phyloP scores from a whole-genome alignment of 2,888 invertebrate genomes.

The Polyploca ridens region DNA sequence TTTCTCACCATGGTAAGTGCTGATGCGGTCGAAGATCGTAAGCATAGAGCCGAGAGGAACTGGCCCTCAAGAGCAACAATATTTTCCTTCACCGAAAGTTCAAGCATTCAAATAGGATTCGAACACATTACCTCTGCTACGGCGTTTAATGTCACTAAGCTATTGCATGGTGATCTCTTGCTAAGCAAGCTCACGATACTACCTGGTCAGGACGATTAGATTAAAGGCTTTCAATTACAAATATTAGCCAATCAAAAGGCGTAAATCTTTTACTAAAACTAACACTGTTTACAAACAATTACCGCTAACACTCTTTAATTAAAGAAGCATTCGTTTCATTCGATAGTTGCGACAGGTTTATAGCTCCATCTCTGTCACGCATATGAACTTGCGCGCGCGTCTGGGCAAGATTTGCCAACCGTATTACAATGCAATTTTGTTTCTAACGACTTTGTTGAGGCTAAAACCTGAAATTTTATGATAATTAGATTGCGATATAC shows the following conservation, averaged over 20 bases:
- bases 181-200: too few species aligned
- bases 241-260: not conserved
- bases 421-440: constrained; percentile 63
- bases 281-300: constrained; percentile 4
- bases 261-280: not conserved
- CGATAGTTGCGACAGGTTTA: constrained; percentile 58
- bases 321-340: constrained; percentile 56
- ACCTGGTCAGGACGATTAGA: too few species aligned
- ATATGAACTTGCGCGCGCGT: constrained; percentile 44
- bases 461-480: constrained; percentile 82
- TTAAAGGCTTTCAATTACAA: too few species aligned
- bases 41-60: too few species aligned
- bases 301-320: constrained; percentile 36
- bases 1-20: too few species aligned
- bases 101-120: too few species aligned
- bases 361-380: constrained; percentile 54
- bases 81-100: too few species aligned
- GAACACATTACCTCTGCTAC: too few species aligned
- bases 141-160: too few species aligned
- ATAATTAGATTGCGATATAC: constrained; percentile 75
- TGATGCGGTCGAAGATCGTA: too few species aligned
- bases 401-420: constrained; percentile 60
- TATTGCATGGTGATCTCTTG: too few species aligned
- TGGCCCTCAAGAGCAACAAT: too few species aligned
- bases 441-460: constrained; percentile 72